Base-by-base conservation (phyloP, 2,888 invertebrate genomes). In the Aplocera efformata region DNA sequence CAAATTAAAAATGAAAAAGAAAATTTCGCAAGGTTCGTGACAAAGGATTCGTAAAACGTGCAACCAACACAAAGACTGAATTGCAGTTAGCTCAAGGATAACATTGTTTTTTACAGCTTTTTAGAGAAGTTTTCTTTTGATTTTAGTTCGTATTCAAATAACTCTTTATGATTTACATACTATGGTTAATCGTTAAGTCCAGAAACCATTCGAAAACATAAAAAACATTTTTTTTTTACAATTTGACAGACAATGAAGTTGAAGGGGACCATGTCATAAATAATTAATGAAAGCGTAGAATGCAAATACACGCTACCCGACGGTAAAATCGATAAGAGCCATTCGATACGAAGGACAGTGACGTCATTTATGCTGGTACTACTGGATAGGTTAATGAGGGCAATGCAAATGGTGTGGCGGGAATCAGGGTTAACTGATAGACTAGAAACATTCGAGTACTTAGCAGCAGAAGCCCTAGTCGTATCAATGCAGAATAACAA, bases 401-500 rank as follows among this genome's bases (percentile, higher is more conserved):
- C 31, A 40, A 35, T 34, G 25, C 26, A 28, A 34, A 34, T 13
- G 35, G 17, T 10, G 48, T 46, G 29, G 44, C 31, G 32, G 38
- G 30, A 36, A 13, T 41, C 11, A 39, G 13, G 10, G 9, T 36
- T 37, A 17, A 48, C 31, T 42, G 21, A 35, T 42, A 49, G 21
- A 23, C 17, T 29, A 26, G 7, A 17, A 51, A 55, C 34, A 47
- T 53, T 51, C 11, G n/a, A 20, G 24, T 28, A 10, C 9, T 31
- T 17, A 49, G 35, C 40, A 44, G 27, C 31, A 53, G 49, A 56
- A 53, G 50, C 30, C 21, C 13, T 23, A 32, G 23, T 37, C 33
- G 23, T 51, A 52, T 44, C 53, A 53, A 40, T 48, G 53, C 51
- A 61, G 50, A 67, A 64, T 71, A 72, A 67, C 63, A 71, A 62